These are phyloP conservation scores for Siderastrea radians DNA, from an alignment of 92 coral and sea anemone genomes.

Conservation along the genomic window DNA sequence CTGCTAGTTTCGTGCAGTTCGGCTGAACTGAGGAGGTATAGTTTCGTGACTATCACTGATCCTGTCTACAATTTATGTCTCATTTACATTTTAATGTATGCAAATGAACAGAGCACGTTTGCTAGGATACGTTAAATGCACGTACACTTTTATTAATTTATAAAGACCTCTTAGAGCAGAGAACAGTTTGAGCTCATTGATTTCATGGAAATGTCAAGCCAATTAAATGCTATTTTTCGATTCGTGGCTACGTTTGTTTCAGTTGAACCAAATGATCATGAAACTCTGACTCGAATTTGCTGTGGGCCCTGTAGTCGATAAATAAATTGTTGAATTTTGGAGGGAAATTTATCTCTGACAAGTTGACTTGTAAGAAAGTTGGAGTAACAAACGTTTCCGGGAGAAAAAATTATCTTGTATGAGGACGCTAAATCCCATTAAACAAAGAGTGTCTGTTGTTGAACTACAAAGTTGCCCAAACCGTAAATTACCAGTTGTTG, in stretches of 20 bases:
- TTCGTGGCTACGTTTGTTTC: neutral
- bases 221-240: neutral
- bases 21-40: neutral
- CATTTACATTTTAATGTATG: conserved; percentile 31
- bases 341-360: neutral
- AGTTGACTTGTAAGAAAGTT: too few relatives aligned
- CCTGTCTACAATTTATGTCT: neutral
- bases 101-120: conserved; percentile 28
- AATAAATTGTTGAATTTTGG: neutral
- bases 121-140: neutral
- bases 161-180: neutral
- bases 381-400: too few relatives aligned
- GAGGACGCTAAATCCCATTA: neutral
- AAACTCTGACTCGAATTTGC: too few relatives aligned
- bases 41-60: conserved; percentile 33
- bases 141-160: neutral
- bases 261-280: too few relatives aligned
- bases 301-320: too few relatives aligned
- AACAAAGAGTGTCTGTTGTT: neutral
- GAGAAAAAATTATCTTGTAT: neutral
- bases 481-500: conserved; percentile 14
- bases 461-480: neutral
- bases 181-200: neutral
- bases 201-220: neutral
- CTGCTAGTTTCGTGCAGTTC: neutral